Conservation (phyloP, 2,888 invertebrate genomes). For the Ditylenchus weischeri region DNA sequence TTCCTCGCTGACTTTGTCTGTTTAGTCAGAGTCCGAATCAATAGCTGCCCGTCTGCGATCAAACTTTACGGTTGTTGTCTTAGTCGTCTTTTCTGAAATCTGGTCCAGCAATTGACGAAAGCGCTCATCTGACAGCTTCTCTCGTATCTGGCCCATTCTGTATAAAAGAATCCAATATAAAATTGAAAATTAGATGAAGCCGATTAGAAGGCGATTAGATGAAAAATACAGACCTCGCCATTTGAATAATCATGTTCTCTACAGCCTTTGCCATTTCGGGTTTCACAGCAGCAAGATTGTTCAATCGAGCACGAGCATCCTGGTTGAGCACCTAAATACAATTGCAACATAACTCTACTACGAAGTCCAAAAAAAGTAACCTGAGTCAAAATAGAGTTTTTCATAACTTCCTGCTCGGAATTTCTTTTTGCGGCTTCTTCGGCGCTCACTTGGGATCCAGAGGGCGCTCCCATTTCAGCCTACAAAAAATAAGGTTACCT, state of each 20-base stretch:
- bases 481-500: not conserved
- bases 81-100: conserved; percentile 47
- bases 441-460: not conserved
- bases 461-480: not conserved
- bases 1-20: no score
- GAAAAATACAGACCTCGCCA: conserved; percentile 71
- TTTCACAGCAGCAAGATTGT: conserved; percentile 85
- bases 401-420: conserved; percentile 11
- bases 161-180: not conserved
- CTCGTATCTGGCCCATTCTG: conserved; percentile 46
- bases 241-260: conserved; percentile 86
- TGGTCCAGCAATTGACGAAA: conserved; percentile 49
- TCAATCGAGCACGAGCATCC: conserved; percentile 76
- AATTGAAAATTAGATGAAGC: no score
- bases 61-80: conserved; percentile 46
- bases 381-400: conserved; percentile 11
- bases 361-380: not conserved
- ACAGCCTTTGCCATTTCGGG: conserved; percentile 93
- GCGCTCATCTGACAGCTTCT: conserved; percentile 51
- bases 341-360: not conserved
- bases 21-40: conserved; percentile 11
- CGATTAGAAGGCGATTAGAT: not conserved
- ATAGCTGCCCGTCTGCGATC: conserved; percentile 10
- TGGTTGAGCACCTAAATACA: conserved; percentile 1
- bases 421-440: not conserved